Base-by-base conservation (phyloP, 2,113 vertebrate species). In the Myiagra hebetior region DNA sequence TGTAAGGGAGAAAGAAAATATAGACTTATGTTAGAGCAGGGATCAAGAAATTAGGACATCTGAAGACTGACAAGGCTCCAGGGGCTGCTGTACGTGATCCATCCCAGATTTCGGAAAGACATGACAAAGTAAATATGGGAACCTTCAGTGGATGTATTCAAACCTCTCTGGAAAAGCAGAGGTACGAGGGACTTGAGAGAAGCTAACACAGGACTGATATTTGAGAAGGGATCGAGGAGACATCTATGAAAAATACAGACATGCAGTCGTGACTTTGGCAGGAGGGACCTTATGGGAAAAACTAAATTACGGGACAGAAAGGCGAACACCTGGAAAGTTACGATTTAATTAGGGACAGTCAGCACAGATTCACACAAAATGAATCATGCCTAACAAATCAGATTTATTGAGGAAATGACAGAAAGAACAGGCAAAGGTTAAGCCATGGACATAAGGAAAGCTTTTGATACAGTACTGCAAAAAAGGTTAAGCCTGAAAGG, bases 401-500 rank as follows among this genome's bases (percentile, higher is more conserved):
- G 96, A 97, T 97, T 98, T 97, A 98, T 94, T 86, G 96, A 97
- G 96, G 96, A 97, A 96, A 93, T 89, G 94, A 96, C 91, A 95
- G 85, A 93, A 97, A 93, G 89, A 96, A 85, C 83, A 94, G 80
- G 69, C 23, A 65, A 91, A 97, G 92, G 95, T 95, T 97, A 95
- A 97, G 89, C 82, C 33, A 8, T 52, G 74, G 94, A 95, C 95
- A 96, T 84, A 85, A 96, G 96, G 91, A 97, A 96, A 95, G 67
- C 73, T 93, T 97, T 95, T 95, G 97, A 97, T 92, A 94, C 74
- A 97, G 95, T 59, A 47, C 64, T 31, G 18, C 41, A 89, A 67
- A 83, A 91, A 91, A 83, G 80, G 65, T 85, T 89, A 76, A 74
- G 85, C 47, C 64, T 87, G 90, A 33, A 64, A 68, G 69, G 75